Conservation (phyloP, 2,113 vertebrate species). For the Theristicus caerulescens region DNA sequence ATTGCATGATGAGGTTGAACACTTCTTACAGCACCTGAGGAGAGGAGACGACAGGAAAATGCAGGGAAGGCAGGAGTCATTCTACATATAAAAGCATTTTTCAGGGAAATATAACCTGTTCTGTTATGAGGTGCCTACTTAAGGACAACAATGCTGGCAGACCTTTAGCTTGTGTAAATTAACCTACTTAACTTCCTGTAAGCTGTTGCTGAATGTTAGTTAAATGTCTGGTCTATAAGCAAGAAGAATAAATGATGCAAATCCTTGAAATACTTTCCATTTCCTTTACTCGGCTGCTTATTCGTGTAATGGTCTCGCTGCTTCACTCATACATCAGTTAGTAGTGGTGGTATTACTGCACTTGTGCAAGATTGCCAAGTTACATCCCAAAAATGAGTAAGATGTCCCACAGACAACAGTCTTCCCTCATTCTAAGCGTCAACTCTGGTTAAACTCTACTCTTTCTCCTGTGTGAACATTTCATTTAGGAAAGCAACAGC, state of each 20-base stretch:
- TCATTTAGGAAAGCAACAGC: background rate
- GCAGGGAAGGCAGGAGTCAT: background rate
- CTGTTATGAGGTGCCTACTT: background rate
- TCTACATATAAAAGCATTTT: background rate
- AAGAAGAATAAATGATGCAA: background rate
- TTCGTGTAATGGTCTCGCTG: accelerated
- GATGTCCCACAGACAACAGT: background rate
- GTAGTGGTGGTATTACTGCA: background rate
- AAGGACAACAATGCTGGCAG: background rate
- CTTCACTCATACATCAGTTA: background rate
- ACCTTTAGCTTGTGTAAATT: background rate
- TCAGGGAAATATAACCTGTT: background rate
- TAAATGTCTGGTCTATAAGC: background rate
- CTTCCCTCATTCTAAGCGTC: background rate
- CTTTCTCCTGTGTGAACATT: background rate
- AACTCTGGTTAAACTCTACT: background rate
- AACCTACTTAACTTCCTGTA: background rate
- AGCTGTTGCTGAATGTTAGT: background rate
- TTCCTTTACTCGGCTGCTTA: background rate
- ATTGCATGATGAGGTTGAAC: background rate
- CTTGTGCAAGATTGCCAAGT: background rate
- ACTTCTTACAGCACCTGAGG: accelerated
- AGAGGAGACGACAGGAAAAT: background rate
- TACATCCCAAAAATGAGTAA: background rate
- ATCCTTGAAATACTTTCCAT: background rate